Evolutionary conservation across 2,797 vertebrate genomes (phyloP).

Genomic region (Oryzias dopingdopingensis): DNA sequence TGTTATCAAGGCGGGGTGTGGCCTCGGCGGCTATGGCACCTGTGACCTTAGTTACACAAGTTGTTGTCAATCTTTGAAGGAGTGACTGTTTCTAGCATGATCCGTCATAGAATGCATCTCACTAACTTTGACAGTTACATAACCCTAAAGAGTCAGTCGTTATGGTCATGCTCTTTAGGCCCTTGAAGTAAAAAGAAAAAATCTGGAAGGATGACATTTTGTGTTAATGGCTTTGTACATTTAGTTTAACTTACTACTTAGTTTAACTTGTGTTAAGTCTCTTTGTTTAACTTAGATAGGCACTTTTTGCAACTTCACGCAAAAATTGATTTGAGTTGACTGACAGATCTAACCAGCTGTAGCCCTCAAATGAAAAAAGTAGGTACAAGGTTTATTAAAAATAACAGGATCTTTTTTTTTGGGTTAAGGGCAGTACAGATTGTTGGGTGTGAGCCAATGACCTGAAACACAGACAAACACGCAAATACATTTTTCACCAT

Average conservation of each 20-base stretch:
- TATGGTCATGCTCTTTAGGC: not conserved
- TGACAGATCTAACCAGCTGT: not conserved
- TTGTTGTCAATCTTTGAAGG: slow-evolving; percentile 27
- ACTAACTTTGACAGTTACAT: slow-evolving; percentile 18
- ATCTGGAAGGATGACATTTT: slow-evolving; percentile 3
- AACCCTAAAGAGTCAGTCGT: slow-evolving; percentile 9
- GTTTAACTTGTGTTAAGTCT: too few species aligned
- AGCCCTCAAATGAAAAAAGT: slow-evolving; percentile 12
- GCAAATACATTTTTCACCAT: slow-evolving; percentile 45
- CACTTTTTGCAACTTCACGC: too few species aligned
- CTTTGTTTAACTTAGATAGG: too few species aligned
- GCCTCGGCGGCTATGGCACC: slow-evolving; percentile 38
- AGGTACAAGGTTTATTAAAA: slow-evolving; percentile 64
- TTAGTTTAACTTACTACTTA: too few species aligned
- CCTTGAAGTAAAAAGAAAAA: not conserved
- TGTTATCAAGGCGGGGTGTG: slow-evolving; percentile 58
- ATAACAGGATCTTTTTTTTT: slow-evolving; percentile 67
- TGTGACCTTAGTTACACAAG: slow-evolving; percentile 58
- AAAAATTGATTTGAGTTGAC: too few species aligned
- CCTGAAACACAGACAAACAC: slow-evolving; percentile 20
- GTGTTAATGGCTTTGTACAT: too few species aligned
- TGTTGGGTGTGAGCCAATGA: slow-evolving; percentile 51
- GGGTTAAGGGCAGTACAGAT: slow-evolving; percentile 63
- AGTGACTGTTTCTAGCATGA: slow-evolving; percentile 21
- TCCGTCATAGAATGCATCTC: slow-evolving; percentile 14